phyloP scores from a whole-genome alignment of 2,888 invertebrate species.

The Dastarcus helophoroides region DNA sequence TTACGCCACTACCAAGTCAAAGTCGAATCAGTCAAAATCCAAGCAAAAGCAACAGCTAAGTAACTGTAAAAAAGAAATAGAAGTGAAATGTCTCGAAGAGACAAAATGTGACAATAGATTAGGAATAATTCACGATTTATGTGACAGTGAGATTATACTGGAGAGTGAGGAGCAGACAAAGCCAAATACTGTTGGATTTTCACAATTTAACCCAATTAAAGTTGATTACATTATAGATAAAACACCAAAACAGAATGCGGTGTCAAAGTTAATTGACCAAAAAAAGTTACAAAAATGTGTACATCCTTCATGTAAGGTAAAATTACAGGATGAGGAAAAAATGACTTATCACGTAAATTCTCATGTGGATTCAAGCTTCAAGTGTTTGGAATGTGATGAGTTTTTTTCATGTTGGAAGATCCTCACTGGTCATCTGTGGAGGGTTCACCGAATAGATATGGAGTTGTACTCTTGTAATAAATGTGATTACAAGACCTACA shows the following conservation, averaged over 20 bases:
- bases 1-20: conserved; percentile 25
- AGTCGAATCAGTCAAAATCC: conserved; percentile 1
- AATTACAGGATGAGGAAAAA: conserved; percentile 46
- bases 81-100: too few relatives aligned
- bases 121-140: neutral
- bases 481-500: conserved; percentile 63
- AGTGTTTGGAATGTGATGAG: conserved; percentile 57
- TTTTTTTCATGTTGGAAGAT: conserved; percentile 49
- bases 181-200: too few relatives aligned
- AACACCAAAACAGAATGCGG: conserved; percentile 2
- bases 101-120: neutral
- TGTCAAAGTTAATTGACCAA: conserved; percentile 12
- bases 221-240: neutral
- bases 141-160: too few relatives aligned
- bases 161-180: too few relatives aligned
- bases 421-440: conserved; percentile 72
- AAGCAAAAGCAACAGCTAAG: conserved; percentile 6
- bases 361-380: conserved; percentile 35
- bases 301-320: conserved; percentile 44
- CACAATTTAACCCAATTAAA: too few relatives aligned
- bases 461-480: conserved; percentile 66
- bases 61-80: too few relatives aligned
- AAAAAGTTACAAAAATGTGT: conserved; percentile 36
- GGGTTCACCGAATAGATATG: conserved; percentile 62
- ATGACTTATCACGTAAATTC: conserved; percentile 52